Percentiles rank a stretch among this genome's conserved stretches.
Conservation (phyloP, 2,888 invertebrate genomes). For the Thecophora atra region DNA sequence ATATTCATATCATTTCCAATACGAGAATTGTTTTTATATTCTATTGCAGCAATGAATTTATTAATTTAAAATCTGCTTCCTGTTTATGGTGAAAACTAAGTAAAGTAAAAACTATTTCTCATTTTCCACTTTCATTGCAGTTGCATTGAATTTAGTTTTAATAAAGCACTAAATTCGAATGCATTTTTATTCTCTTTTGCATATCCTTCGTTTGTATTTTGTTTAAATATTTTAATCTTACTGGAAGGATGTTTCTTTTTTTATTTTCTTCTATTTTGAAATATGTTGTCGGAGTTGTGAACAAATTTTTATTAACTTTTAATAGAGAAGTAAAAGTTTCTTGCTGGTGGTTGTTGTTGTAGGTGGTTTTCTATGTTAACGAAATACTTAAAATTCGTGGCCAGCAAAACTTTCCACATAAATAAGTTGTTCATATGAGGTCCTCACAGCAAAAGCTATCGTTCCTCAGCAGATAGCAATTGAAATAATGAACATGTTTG, state of each 20-base stretch:
- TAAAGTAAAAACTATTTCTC: too few species aligned
- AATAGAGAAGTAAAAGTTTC: conserved; percentile 26
- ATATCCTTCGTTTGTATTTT: too few species aligned
- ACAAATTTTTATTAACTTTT: conserved; percentile 24
- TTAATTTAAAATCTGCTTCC: too few species aligned
- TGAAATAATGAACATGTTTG: not conserved
- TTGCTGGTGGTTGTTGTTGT: conserved; percentile 4
- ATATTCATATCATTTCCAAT: too few species aligned
- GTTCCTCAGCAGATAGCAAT: not conserved
- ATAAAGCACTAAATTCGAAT: too few species aligned
- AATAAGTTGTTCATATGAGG: not conserved
- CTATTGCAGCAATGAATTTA: too few species aligned
- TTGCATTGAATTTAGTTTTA: not conserved
- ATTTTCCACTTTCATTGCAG: too few species aligned
- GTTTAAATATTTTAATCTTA: too few species aligned
- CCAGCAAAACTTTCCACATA: conserved; percentile 26
- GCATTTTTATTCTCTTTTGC: too few species aligned
- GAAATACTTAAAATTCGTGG: conserved; percentile 20
- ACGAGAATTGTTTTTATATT: too few species aligned
- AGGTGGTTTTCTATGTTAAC: not conserved
- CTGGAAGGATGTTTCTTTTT: too few species aligned
- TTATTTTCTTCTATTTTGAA: not conserved
- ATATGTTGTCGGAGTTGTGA: not conserved
- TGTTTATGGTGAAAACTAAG: too few species aligned
- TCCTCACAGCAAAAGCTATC: not conserved